Evolutionary conservation across 2,888 invertebrate genomes (phyloP).

Genomic region (Habrosyne pyritoides): DNA sequence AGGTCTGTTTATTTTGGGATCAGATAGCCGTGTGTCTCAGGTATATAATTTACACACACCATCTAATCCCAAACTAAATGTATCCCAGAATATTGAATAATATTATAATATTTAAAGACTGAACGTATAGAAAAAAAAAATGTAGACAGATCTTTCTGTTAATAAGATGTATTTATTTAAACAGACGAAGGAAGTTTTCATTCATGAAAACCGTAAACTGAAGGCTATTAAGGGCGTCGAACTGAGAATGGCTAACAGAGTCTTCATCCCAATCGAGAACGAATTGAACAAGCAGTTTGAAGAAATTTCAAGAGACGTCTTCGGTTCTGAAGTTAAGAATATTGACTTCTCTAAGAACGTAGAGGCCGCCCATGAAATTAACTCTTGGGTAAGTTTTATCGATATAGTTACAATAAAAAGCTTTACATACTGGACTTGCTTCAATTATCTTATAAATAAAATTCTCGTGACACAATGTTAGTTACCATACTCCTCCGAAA

Average conservation of each 20-base stretch:
- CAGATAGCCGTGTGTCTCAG: no score
- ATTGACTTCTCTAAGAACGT: slow-evolving; percentile 83
- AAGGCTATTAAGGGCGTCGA: slow-evolving; percentile 72
- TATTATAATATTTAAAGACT: no score
- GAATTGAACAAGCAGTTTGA: slow-evolving; percentile 82
- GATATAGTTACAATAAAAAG: no score
- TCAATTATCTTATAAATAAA: no score
- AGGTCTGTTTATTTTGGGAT: no score
- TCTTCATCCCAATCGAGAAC: slow-evolving; percentile 83
- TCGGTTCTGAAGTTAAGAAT: slow-evolving; percentile 84
- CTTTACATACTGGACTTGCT: no score
- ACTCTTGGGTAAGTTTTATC: slow-evolving; percentile 85
- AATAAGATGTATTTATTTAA: not conserved
- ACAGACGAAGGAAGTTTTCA: slow-evolving; percentile 60
- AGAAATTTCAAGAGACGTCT: slow-evolving; percentile 79
- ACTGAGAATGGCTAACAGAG: slow-evolving; percentile 86
- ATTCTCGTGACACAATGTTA: no score
- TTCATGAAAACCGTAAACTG: slow-evolving; percentile 38
- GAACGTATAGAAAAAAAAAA: no score
- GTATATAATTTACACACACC: no score
- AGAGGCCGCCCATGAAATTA: slow-evolving; percentile 85
- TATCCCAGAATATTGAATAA: no score
- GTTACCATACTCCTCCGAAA: no score
- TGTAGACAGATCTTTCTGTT: not conserved
- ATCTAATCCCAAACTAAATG: no score